Base-by-base conservation (phyloP, 2,888 invertebrate genomes). In the Allacma fusca region DNA sequence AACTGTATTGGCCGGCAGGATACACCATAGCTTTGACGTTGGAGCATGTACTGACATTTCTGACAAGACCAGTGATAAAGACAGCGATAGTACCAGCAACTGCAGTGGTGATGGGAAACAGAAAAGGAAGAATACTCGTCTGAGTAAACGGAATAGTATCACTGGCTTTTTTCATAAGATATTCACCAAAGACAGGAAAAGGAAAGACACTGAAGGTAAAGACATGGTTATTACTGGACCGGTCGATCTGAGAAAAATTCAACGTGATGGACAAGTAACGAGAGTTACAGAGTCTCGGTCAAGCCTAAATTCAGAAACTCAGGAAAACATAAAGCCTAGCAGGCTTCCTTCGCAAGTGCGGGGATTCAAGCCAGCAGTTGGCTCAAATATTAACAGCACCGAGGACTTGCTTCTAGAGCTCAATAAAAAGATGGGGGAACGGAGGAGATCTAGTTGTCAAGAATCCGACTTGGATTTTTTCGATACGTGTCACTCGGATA, bases 131-230 rank as follows among this genome's bases (percentile, higher is more conserved):
- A 64, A 40, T 2, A 34, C 24, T 34, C 29, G 13, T 24, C 5
- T 21, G 13, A 34, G 2, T 23, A 81, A 80, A 50, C 75, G 77
- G 57, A 79, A 80, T 57, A 74, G 78, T 1, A 73, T 83, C 74
- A 78, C 75, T 1, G 79, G 80, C n/a, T 81, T 83, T 43, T 74
- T 83, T 29, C 80, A 81, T 13, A 83, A 83, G 77, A 81, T 83
- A 7, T 83, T 83, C 62, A 78, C 81, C 13, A n/a, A n/a, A n/a
- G n/a, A n/a, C n/a, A n/a, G n/a, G n/a, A 82, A 82, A 76, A 73
- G 78, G 4, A 57, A 73, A n/a, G 28, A 50, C 62, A 34, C 26
- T 4, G 34, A 44, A 83, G 9, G 34, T 9, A 80, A 78, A 12
- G 69, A 77, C 0, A 78, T 81, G 77, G 75, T 82, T 21, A 83